phyloP scores from a whole-genome alignment of 2,113 vertebrate genomes.

The Zapornia atra region DNA sequence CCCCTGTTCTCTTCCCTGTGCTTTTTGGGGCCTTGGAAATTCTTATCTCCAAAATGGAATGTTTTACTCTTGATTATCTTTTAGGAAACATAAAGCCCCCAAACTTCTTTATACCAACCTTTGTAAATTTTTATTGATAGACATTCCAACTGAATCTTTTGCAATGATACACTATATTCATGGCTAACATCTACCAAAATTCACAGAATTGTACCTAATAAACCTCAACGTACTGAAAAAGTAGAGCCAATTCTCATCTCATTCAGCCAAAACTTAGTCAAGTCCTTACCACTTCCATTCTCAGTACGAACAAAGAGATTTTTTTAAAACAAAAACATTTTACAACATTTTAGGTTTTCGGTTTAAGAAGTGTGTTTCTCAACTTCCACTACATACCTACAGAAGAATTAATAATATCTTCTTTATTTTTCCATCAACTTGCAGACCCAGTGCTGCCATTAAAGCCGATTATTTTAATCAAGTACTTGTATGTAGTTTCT shows the following conservation, averaged over 20 bases:
- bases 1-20: background rate
- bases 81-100: background rate
- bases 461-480: background rate
- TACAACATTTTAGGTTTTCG: background rate
- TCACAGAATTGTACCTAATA: background rate
- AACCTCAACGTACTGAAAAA: background rate
- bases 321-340: background rate
- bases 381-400: rapidly evolving
- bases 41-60: background rate
- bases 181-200: background rate
- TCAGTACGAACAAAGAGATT: background rate
- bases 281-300: background rate
- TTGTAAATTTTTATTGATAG: background rate
- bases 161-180: background rate
- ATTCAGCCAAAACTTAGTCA: background rate
- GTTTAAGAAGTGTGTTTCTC: background rate
- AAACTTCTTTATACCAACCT: background rate
- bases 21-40: background rate
- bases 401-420: background rate
- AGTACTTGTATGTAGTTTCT: background rate
- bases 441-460: background rate
- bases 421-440: background rate
- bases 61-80: background rate
- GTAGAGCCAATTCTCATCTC: background rate
- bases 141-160: background rate